These are phyloP conservation scores for Sarcophaga variegata DNA, from an alignment of 2,888 invertebrate species.

Conservation along the genomic window DNA sequence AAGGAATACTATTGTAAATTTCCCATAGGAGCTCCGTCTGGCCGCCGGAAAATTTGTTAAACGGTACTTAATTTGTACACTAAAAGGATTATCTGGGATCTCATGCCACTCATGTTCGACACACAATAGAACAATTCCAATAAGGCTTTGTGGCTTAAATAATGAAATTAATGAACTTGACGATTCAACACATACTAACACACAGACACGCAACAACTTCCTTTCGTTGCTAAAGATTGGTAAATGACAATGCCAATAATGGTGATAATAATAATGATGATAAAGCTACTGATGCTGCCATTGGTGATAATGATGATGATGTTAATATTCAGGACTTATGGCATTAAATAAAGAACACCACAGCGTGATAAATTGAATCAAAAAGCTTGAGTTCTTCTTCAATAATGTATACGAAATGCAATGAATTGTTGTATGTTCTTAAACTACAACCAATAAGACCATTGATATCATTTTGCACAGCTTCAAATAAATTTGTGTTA, in stretches of 20 bases:
- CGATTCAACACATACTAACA: slow-evolving; percentile 27
- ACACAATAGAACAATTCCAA: slow-evolving; percentile 55
- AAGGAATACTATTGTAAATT: slow-evolving; percentile 55
- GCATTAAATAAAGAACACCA: slow-evolving; percentile 27
- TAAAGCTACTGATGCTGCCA: too few relatives aligned
- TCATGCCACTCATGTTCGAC: slow-evolving; percentile 46
- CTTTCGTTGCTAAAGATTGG: background rate
- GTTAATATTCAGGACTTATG: slow-evolving; percentile 40
- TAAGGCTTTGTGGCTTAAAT: slow-evolving; percentile 53
- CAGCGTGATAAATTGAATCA: slow-evolving; percentile 39
- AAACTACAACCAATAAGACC: too few relatives aligned
- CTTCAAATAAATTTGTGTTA: too few relatives aligned
- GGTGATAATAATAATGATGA: too few relatives aligned
- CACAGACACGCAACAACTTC: background rate
- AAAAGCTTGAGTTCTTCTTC: slow-evolving; percentile 25
- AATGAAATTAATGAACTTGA: slow-evolving; percentile 60
- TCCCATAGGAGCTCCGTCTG: slow-evolving; percentile 62
- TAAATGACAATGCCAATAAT: slow-evolving; percentile 26
- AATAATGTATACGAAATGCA: too few relatives aligned
- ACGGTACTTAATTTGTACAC: slow-evolving; percentile 76
- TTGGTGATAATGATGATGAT: background rate
- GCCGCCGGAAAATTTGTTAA: slow-evolving; percentile 77
- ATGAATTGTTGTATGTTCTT: too few relatives aligned
- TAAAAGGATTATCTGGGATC: slow-evolving; percentile 65
- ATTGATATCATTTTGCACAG: too few relatives aligned